phyloP scores from a whole-genome alignment of 2,797 vertebrate species.

The Bryconaethiops microstoma region DNA sequence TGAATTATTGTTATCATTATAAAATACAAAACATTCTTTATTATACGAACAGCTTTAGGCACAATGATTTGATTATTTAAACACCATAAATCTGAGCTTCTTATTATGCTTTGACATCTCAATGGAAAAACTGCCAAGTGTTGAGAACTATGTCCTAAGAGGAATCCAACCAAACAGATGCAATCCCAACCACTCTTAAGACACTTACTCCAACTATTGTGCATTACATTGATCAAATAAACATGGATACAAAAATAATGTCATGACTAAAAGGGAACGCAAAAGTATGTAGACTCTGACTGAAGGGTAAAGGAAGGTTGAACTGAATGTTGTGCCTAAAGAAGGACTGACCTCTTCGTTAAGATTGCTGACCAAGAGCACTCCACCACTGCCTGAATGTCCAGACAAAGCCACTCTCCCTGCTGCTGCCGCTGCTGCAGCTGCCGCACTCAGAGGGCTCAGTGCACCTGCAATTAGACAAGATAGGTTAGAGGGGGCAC shows the following conservation, averaged over 20 bases:
- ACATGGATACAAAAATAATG: constrained; percentile 45
- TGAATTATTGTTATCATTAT: constrained; percentile 6
- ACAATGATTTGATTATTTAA: constrained; percentile 41
- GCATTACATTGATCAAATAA: constrained; percentile 20
- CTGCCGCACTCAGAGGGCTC: constrained; percentile 93
- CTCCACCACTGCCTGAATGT: constrained; percentile 87
- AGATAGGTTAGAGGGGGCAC: background rate
- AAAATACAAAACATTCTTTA: background rate
- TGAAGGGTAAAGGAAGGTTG: background rate
- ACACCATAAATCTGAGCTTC: background rate
- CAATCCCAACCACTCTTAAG: constrained; percentile 39
- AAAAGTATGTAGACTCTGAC: constrained; percentile 29
- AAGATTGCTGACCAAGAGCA: constrained; percentile 97
- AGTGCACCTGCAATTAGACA: constrained; percentile 84
- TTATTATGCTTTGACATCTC: background rate
- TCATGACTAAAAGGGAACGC: constrained; percentile 44
- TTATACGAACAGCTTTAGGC: constrained; percentile 3
- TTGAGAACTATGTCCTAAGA: constrained; percentile 2
- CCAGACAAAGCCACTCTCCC: constrained; percentile 92
- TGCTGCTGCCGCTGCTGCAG: constrained; percentile 91
- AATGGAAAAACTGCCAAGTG: background rate
- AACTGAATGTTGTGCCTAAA: background rate
- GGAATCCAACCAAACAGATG: constrained; percentile 49
- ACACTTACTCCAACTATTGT: constrained; percentile 25
- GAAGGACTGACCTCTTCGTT: constrained; percentile 93